These are phyloP conservation scores for Pungitius pungitius DNA, from an alignment of 2,113 vertebrate species.

Conservation along the genomic window DNA sequence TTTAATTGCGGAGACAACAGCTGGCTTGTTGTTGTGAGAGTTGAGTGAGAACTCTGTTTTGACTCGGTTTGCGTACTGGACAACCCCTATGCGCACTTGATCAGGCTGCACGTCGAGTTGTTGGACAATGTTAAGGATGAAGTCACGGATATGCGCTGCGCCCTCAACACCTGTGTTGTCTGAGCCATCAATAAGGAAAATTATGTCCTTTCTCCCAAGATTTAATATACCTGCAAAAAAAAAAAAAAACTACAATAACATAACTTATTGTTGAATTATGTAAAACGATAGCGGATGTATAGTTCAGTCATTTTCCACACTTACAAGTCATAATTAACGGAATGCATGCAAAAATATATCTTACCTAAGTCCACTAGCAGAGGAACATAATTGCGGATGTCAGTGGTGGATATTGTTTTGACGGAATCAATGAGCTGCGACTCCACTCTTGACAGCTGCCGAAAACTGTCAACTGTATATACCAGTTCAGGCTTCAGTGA, in stretches of 20 bases:
- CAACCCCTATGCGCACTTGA: conserved; percentile 85
- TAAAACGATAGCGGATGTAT: not conserved
- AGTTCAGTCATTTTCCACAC: not conserved
- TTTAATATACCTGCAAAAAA: conserved; percentile 57
- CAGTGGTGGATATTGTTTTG: conserved; percentile 77
- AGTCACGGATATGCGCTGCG: conserved; percentile 90
- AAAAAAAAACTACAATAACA: conserved; percentile 10
- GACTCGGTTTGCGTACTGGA: conserved; percentile 87
- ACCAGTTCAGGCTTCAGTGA: conserved; percentile 86
- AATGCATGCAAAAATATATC: conserved; percentile 21
- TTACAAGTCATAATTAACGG: not conserved
- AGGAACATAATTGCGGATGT: conserved; percentile 52
- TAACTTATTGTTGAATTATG: not conserved
- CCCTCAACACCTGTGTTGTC: conserved; percentile 73
- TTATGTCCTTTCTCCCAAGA: conserved; percentile 87
- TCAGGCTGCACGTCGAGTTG: conserved; percentile 86
- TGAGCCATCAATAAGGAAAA: conserved; percentile 95
- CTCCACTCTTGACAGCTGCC: conserved; percentile 84
- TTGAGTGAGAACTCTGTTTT: conserved; percentile 89
- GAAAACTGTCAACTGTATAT: conserved; percentile 85
- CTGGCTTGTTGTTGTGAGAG: conserved; percentile 81
- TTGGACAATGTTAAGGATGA: conserved; percentile 84
- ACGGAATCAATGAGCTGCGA: conserved; percentile 85
- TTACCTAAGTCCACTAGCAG: conserved; percentile 48
- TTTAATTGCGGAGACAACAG: conserved; percentile 81